A percentile compares a stretch with the other conserved stretches of the same genome.
Evolutionary conservation across 1,140 invertebrate species (phyloP).

Genomic region (Neoseiulus cucumeris): DNA sequence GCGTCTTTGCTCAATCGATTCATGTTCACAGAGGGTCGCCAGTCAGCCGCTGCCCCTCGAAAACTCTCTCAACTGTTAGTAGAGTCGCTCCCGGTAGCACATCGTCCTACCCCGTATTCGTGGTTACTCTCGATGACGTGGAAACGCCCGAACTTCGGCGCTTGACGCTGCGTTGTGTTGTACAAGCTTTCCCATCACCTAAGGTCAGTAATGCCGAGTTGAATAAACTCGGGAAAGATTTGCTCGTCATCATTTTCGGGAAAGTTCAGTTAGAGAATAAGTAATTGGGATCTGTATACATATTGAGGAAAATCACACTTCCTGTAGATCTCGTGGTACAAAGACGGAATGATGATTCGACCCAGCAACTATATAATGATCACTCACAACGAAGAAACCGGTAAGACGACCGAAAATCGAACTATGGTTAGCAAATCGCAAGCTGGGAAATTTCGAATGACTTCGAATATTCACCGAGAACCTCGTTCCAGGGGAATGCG

Average conservation of each 20-base stretch:
- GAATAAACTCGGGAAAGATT: no score
- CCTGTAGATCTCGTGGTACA: slow-evolving; percentile 4
- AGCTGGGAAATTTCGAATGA: no score
- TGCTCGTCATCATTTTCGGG: no score
- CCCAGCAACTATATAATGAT: neutral
- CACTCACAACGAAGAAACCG: neutral
- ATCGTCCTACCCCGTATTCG: neutral
- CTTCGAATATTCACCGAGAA: no score
- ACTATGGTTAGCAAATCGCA: no score
- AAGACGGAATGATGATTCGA: neutral
- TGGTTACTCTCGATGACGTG: neutral
- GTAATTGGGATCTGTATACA: no score
- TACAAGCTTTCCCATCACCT: neutral
- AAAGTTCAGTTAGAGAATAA: no score
- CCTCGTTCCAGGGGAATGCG: neutral
- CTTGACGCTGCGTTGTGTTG: neutral
- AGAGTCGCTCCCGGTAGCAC: neutral
- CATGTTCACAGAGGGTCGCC: no score
- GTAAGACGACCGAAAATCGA: neutral
- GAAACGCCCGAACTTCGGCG: neutral
- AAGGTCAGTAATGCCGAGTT: neutral
- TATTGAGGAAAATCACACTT: neutral
- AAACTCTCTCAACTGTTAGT: no score
- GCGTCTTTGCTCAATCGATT: no score
- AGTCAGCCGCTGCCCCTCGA: no score